Evolutionary conservation across 1,140 invertebrate species (phyloP), one percentile per base, ranked within the genome.

Genomic region (Drosophila orena): DNA sequence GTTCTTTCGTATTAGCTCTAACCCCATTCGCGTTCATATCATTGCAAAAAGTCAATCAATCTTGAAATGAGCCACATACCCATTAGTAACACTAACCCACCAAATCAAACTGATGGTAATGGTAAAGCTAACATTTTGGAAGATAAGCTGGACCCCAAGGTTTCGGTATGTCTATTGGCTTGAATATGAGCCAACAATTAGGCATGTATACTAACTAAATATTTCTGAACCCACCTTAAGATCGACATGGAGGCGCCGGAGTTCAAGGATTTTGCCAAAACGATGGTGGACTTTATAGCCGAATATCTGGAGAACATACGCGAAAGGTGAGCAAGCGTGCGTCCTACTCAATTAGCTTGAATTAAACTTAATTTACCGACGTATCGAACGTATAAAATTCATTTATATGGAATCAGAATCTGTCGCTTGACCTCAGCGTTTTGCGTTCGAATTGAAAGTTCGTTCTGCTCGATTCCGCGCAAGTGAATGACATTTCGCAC

Each of bases 231-330:
- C 17, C 17, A n/a, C n/a, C 52, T 57, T 24, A 64, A 92, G 92
- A 92, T 92, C 81, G 92, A 92, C 58, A 97, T 97, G 96, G 96
- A 97, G 79, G 94, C 95, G 11, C 94, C 94, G 75, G 94, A 95
- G 77, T 97, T 97, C 92, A 96, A 95, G 88, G 95, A 96, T 61
- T 97, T 96, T 91, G 95, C 95, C 53, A 95, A 95, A 80, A 94
- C 95, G 56, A 97, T 97, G 96, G 94, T 96, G 1, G 95, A 97
- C 74, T 97, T 96, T 89, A 96, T 97, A 50, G 95, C 95, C 4
- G 94, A 97, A 77, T 98, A 98, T 93, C 92, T 97, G 92, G 96
- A 96, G 92, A 97, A 97, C 77, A 97, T 97, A 76, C 94, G 96
- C 90, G 96, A 97, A 79, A 95, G 96, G 96, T 97, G 93, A 93